phyloP scores from a whole-genome alignment of 2,113 vertebrate genomes.

The Gopherus evgoodei region DNA sequence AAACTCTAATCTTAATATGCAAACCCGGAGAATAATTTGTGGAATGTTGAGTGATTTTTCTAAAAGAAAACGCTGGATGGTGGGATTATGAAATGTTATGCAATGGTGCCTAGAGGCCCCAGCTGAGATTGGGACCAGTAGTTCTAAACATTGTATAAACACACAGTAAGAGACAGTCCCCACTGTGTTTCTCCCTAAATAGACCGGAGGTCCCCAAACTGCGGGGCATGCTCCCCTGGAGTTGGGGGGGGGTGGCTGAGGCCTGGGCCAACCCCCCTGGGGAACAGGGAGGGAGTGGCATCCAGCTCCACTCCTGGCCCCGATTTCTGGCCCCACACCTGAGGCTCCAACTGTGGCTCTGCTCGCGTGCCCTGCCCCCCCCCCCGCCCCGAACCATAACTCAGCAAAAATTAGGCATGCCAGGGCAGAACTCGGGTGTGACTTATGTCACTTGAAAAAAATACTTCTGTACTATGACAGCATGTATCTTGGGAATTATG shows the following conservation, averaged over 20 bases:
- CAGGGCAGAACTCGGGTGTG: not conserved
- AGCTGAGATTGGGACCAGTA: not conserved
- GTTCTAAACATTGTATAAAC: not conserved
- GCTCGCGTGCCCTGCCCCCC: too few relatives aligned
- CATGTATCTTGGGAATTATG: not conserved
- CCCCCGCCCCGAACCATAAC: not conserved
- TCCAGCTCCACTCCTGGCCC: too few relatives aligned
- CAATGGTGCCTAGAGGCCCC: not conserved
- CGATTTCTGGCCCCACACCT: too few relatives aligned
- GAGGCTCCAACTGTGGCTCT: too few relatives aligned
- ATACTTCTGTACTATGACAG: not conserved
- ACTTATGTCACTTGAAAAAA: not conserved
- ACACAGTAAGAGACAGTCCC: not conserved
- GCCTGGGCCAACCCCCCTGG: too few relatives aligned
- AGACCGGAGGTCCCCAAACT: not conserved
- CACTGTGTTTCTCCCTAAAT: not conserved
- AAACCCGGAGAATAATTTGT: fast-evolving
- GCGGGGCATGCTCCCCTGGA: too few relatives aligned
- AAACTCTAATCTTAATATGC: not conserved
- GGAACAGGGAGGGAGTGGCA: too few relatives aligned
- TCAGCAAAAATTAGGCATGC: not conserved
- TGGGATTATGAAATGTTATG: not conserved
- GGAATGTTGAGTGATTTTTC: not conserved
- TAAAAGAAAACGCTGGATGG: not conserved
- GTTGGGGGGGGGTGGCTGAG: too few relatives aligned